Conservation (phyloP, 2,888 invertebrate species). For the Clanis bilineata region DNA sequence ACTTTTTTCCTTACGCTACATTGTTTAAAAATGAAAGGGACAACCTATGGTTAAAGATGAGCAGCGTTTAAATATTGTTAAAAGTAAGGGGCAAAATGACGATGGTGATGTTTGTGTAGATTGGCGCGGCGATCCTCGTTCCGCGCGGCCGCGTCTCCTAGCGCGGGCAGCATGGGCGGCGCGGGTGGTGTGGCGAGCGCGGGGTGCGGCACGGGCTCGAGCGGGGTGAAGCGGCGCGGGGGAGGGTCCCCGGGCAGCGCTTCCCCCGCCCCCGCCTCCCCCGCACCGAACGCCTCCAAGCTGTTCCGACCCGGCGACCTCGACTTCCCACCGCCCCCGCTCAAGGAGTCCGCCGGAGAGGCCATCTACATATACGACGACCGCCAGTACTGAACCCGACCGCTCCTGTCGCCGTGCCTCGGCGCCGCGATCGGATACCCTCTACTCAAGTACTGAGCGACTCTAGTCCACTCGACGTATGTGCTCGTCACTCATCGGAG, state of each 20-base stretch:
- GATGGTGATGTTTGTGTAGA: slow-evolving; percentile 46
- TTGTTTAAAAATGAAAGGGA: too few relatives aligned
- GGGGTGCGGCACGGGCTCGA: too few relatives aligned
- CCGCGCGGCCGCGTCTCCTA: slow-evolving; percentile 71
- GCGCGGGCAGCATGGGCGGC: too few relatives aligned
- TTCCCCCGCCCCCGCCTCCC: slow-evolving; percentile 73
- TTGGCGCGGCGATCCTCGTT: slow-evolving; percentile 87
- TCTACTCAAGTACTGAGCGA: background rate
- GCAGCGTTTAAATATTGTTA: too few relatives aligned
- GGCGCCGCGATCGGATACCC: background rate
- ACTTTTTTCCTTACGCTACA: too few relatives aligned
- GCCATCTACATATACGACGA: slow-evolving; percentile 82
- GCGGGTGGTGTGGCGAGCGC: too few relatives aligned
- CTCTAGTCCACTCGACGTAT: background rate
- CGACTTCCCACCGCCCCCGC: slow-evolving; percentile 74
- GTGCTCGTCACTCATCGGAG: background rate
- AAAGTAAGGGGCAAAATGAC: background rate
- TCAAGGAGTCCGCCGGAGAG: slow-evolving; percentile 86
- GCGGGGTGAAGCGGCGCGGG: slow-evolving; percentile 74
- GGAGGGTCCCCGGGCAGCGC: slow-evolving; percentile 67
- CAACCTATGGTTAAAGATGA: too few relatives aligned
- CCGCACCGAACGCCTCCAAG: slow-evolving; percentile 76
- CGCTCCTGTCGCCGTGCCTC: slow-evolving; percentile 32
- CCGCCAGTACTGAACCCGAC: slow-evolving; percentile 65
- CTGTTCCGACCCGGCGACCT: slow-evolving; percentile 73